Evolutionary conservation across 2,888 invertebrate species (phyloP), one percentile per base, ranked within the genome.

Genomic region (Scaptomyza caliginosa): DNA sequence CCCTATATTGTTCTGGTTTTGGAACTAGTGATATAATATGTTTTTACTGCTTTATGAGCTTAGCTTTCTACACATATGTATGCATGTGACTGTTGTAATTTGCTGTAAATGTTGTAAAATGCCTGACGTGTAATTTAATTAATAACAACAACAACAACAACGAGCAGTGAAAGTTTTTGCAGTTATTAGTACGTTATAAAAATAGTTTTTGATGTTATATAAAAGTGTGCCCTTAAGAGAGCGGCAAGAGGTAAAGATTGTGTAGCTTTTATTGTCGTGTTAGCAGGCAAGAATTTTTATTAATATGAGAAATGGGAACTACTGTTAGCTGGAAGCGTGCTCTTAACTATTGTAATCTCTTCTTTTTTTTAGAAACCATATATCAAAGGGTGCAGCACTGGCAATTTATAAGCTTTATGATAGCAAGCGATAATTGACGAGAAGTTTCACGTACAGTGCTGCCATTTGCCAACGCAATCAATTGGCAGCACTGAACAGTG

Each of bases 41-140:
- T 62, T 74, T 66, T 80, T 67, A 57, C 43, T 34, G 0, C 32
- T 55, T 55, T 60, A 32, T 19, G 21, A 19, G 32, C 42, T 42
- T 11, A 28, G 19, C 23, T 21, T 39, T 32, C 32, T 32, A 34
- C 40, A 26, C 43, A 43, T 2, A 32, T 13, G 4, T 67, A 46
- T 77, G 77, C 63, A 43, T 76, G 76, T 46, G 65, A 55, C 63
- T 78, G 52, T 54, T 60, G 84, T 83, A 83, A 83, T 86, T 88
- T 88, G 84, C 77, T 86, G 84, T 88, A 88, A 83, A 83, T 83
- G 88, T 81, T 81, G 81, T 81, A 81, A 81, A 81, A 81, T 86
- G 84, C 77, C 86, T 80, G 81, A 57, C 77, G 81, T 83, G 88
- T 86, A 86, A 88, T 83, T 86, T 86, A 88, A 83, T 83, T 83